Base-by-base conservation (phyloP, 2,888 invertebrate species). In the Prosopocoilus inquinatus region DNA sequence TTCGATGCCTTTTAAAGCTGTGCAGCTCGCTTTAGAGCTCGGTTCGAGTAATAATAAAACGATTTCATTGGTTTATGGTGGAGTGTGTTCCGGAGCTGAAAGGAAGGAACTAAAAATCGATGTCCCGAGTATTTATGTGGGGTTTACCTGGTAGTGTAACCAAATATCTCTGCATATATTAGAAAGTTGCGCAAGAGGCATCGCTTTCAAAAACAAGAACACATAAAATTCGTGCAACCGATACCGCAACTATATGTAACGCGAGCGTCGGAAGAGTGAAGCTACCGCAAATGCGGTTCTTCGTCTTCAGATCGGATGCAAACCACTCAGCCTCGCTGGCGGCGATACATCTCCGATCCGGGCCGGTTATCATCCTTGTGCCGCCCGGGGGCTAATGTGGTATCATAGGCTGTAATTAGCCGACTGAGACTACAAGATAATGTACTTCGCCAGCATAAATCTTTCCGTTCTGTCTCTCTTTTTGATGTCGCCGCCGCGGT, bases 341-440 rank as follows among this genome's bases (percentile, higher is more conserved):
- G 74, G 75, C 72, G 67, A 68, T 72, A 72, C 72, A 73, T 73
- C 71, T 70, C 56, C 67, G 67, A 69, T 67, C 67, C 70, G 70
- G 65, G 69, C 68, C 69, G 72, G 73, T 73, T 73, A 72, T 73
- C 73, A 69, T 67, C 66, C 62, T 62, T 67, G 69, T 68, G 67
- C 68, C 70, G 68, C 77, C 73, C 73, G 71, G 69, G 73, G 79
- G 77, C 79, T 79, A 79, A 79, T 78, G 79, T 78, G 78, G 78
- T 78, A 79, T 79, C 78, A 78, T 79, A 78, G 78, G 77, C 78
- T 71, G 78, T 79, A 79, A 79, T 79, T 79, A 79, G 79, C 76
- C 78, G 77, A 76, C 77, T 77, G 76, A 77, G 78, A 77, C 77
- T 79, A 79, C 79, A 79, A 79, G 79, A 79, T 79, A 79, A 79